A percentile compares a stretch with the other conserved stretches of the same genome.
Evolutionary conservation across 2,888 invertebrate genomes (phyloP).

Genomic region (Alloscopus bannaensis): DNA sequence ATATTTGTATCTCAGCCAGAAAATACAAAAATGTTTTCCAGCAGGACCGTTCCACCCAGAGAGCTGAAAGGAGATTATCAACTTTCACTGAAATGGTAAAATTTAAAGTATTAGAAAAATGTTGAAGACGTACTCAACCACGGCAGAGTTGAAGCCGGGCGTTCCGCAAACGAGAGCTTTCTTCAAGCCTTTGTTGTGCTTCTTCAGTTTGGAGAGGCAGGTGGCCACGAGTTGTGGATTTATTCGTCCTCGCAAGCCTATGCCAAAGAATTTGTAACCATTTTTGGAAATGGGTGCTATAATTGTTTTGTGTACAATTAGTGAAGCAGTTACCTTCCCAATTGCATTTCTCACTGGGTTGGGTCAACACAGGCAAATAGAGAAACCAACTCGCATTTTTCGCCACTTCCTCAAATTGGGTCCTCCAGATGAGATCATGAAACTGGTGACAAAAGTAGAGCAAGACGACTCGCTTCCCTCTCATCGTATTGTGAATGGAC

Average conservation of each 20-base stretch:
- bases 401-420: slow-evolving; percentile 20
- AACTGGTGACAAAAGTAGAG: slow-evolving; percentile 27
- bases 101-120: background rate
- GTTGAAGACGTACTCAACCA: slow-evolving; percentile 18
- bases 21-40: slow-evolving; percentile 46
- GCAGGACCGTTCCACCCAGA: slow-evolving; percentile 6
- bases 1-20: slow-evolving; percentile 24
- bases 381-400: slow-evolving; percentile 27
- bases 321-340: slow-evolving; percentile 44
- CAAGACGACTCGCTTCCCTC: slow-evolving; percentile 23
- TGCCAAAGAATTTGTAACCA: no score
- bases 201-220: background rate
- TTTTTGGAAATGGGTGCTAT: no score
- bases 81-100: background rate
- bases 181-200: background rate
- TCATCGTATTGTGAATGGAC: slow-evolving; percentile 2
- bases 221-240: background rate
- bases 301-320: no score
- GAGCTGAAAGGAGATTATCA: slow-evolving; percentile 24
- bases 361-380: slow-evolving; percentile 37
- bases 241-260: slow-evolving; percentile 32
- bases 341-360: background rate
- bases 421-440: slow-evolving; percentile 32
- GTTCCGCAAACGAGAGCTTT: slow-evolving; percentile 52
- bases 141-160: slow-evolving; percentile 38